Evolutionary conservation across 2,888 invertebrate species (phyloP).

Genomic region (Pinctada fucata): DNA sequence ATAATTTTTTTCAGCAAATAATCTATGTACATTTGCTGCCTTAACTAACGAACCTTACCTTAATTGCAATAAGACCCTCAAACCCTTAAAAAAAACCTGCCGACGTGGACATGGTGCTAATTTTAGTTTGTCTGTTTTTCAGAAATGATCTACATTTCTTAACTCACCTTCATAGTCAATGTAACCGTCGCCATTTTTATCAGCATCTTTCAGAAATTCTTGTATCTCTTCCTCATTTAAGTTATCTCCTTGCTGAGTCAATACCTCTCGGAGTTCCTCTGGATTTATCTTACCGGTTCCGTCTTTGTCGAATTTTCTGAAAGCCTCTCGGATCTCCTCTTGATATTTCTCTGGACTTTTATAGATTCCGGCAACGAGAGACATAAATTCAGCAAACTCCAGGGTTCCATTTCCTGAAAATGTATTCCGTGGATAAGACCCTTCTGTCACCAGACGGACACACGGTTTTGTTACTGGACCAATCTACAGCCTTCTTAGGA

Average conservation of each 20-base stretch:
- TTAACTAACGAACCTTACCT: too few species aligned
- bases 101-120: too few species aligned
- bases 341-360: conserved; percentile 8
- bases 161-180: conserved; percentile 17
- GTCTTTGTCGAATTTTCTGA: conserved; percentile 40
- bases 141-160: too few species aligned
- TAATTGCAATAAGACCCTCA: too few species aligned
- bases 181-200: conserved; percentile 37
- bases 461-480: too few species aligned
- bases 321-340: conserved; percentile 32
- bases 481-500: too few species aligned
- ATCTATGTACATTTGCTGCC: too few species aligned
- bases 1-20: too few species aligned
- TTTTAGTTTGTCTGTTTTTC: too few species aligned
- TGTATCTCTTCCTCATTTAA: conserved; percentile 30
- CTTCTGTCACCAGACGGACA: too few species aligned
- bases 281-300: conserved; percentile 34
- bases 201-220: conserved; percentile 37
- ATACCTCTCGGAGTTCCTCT: conserved; percentile 28
- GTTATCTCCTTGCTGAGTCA: conserved; percentile 23
- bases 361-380: background rate
- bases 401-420: conserved; percentile 8
- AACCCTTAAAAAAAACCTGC: too few species aligned
- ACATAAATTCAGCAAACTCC: conserved; percentile 8
- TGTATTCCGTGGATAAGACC: background rate